Conservation (phyloP, 2,113 vertebrate genomes). For the Myxocyprinus asiaticus region DNA sequence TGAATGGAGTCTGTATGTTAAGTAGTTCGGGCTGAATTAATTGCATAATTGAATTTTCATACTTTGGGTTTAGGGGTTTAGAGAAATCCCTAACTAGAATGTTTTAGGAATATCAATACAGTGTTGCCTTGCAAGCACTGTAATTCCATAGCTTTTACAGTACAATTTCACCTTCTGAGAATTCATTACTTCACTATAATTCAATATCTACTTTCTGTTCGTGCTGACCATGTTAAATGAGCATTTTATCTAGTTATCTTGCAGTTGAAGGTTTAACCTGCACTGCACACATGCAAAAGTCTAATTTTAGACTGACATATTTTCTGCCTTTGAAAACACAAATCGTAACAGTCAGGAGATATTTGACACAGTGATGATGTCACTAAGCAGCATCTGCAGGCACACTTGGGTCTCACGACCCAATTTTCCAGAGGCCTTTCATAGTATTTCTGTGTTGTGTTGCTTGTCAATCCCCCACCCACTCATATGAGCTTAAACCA, state of each 20-base stretch:
- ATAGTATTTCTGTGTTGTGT: conserved; percentile 49
- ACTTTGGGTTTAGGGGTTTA: no score
- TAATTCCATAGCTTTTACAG: neutral
- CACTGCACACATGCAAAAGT: neutral
- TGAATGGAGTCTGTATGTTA: no score
- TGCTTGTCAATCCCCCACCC: conserved; percentile 54
- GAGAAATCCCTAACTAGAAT: no score
- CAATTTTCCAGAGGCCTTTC: conserved; percentile 44
- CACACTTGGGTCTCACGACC: conserved; percentile 34
- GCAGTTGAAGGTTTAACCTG: neutral
- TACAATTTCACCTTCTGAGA: neutral
- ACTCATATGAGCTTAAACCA: conserved; percentile 29
- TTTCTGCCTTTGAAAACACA: conserved; percentile 37
- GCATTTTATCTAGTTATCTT: neutral
- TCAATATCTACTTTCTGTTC: neutral
- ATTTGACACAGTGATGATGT: conserved; percentile 35
- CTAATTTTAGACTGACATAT: conserved; percentile 51
- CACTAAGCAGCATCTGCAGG: conserved; percentile 37
- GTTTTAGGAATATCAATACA: no score
- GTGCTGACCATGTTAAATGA: neutral
- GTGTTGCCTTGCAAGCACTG: no score
- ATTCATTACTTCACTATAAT: neutral
- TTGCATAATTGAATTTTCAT: no score
- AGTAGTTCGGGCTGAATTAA: no score
- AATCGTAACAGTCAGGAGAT: conserved; percentile 30